Evolutionary conservation across 2,888 invertebrate species (phyloP).

Genomic region (Hydroisotoma schaefferi): DNA sequence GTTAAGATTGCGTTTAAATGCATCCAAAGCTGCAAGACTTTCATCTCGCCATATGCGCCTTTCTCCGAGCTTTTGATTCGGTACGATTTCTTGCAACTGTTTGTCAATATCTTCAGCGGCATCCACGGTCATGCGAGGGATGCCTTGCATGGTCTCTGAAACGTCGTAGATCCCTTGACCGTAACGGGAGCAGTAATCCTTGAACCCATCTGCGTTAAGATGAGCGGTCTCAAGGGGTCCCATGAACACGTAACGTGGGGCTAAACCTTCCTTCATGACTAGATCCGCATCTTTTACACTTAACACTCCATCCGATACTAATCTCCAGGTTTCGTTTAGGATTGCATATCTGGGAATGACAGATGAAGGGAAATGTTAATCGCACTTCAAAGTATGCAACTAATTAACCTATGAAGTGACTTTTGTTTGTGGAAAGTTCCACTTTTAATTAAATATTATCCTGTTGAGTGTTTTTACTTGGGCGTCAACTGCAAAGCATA

Average conservation of each 20-base stretch:
- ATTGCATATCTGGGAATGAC: conserved; percentile 72
- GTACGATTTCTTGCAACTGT: conserved; percentile 70
- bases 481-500: no score
- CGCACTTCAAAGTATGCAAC: neutral
- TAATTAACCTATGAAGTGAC: no score
- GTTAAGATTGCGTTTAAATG: conserved; percentile 76
- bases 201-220: conserved; percentile 84
- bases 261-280: conserved; percentile 90
- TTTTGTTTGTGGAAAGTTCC: no score
- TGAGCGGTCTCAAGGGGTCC: conserved; percentile 92
- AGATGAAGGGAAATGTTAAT: neutral
- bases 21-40: conserved; percentile 72
- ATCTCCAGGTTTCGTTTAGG: conserved; percentile 84
- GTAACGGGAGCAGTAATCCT: conserved; percentile 63
- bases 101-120: conserved; percentile 65
- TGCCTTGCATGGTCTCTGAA: conserved; percentile 70
- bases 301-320: conserved; percentile 79
- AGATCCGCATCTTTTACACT: conserved; percentile 84
- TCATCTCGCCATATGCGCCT: conserved; percentile 78
- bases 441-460: no score
- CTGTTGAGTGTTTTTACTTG: no score
- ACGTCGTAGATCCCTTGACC: conserved; percentile 61
- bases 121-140: conserved; percentile 69
- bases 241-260: conserved; percentile 91
- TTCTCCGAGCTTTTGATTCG: conserved; percentile 68